phyloP scores from a whole-genome alignment of 2,888 invertebrate genomes.

The Tenthredo mesomela region DNA sequence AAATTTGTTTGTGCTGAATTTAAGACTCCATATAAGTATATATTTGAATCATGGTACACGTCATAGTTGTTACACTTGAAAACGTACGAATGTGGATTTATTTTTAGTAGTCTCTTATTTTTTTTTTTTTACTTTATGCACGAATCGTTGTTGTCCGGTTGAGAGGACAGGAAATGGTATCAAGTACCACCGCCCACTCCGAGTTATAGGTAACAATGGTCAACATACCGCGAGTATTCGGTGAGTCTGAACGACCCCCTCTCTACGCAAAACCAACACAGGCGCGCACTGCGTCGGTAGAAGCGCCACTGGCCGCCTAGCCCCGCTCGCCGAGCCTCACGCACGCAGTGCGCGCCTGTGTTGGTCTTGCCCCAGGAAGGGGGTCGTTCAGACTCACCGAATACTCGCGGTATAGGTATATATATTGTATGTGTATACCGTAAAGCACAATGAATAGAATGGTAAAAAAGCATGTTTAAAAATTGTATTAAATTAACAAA shows the following conservation, averaged over 20 bases:
- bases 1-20: background rate
- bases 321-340: too few relatives aligned
- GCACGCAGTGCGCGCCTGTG: too few relatives aligned
- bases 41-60: background rate
- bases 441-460: background rate
- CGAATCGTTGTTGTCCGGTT: background rate
- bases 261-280: too few relatives aligned
- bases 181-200: background rate
- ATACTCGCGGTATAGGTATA: too few relatives aligned
- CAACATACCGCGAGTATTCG: too few relatives aligned
- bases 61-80: too few relatives aligned
- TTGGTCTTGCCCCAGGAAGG: too few relatives aligned
- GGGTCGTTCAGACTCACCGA: too few relatives aligned
- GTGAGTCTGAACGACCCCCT: too few relatives aligned
- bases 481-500: background rate
- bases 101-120: background rate
- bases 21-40: background rate
- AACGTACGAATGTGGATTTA: background rate
- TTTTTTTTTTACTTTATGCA: background rate
- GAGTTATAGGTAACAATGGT: background rate
- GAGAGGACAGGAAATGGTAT: constrained; percentile 2
- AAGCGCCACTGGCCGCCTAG: too few relatives aligned
- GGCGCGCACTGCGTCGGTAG: too few relatives aligned
- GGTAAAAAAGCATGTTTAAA: background rate
- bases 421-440: background rate